Base-by-base conservation (phyloP, 1,140 invertebrate genomes). In the Laodelphax striatellus region DNA sequence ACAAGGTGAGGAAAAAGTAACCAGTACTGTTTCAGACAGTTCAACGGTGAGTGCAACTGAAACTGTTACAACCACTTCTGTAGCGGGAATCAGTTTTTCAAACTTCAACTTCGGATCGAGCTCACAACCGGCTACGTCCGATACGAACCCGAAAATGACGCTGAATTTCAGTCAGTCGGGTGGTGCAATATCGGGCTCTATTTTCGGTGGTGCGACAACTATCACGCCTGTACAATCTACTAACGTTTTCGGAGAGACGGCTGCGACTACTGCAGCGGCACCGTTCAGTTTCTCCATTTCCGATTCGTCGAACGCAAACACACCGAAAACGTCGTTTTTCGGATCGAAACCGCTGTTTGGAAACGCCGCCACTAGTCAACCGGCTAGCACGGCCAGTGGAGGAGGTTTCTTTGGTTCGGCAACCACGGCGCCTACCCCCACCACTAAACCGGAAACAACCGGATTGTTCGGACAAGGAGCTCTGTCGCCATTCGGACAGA, bases 391-490 rank as follows among this genome's bases (percentile, higher is more conserved):
- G 10, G 5, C 34, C 34, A 9, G 3, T 9, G 34, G 34, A 38
- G 34, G 34, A 38, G 34, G 34, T 9, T 38, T 38, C 4, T 38
- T 38, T 11, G 34, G 34, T 2, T 3, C 34, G 9, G 34, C 34
- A 11, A 11, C 34, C 34, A 50, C 46, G 4, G 11, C 43, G 1
- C 6, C 46, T 1, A 50, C 46, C 13, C 52, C 46, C 19, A 13
- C 59, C 50, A 24, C 60, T 66, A 16, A 70, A 3, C 34, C 34
- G 34, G n/a, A 70, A 60, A 71, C 63, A 62, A 68, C 62, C 13
- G 67, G 67, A n/a, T 63, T 67, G n/a, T 72, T 72, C 58, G 70
- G 71, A 13, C 57, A 58, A 16, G 22, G 2, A 6, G n/a, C 50
- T 31, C 34, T 50, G 34, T 53, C 14, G 28, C 53, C 53, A 14